Percentiles rank a stretch among this genome's conserved stretches.
Evolutionary conservation across 2,113 vertebrate species (phyloP).

Genomic region (Microtus pennsylvanicus): DNA sequence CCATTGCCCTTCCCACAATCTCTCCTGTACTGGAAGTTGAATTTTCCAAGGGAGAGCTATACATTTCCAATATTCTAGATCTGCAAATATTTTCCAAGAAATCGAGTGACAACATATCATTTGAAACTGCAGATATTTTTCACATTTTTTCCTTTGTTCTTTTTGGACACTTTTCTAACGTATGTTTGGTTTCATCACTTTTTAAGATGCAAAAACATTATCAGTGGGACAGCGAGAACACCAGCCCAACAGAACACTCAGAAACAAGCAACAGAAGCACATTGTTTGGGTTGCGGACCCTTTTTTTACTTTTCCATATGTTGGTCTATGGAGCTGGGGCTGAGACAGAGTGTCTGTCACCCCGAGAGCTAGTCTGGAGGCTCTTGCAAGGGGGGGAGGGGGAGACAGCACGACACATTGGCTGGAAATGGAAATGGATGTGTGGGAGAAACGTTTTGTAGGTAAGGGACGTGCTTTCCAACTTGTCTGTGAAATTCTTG

Average conservation of each 20-base stretch:
- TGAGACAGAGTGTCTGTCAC: slow-evolving; percentile 82
- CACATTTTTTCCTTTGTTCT: slow-evolving; percentile 76
- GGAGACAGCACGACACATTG: slow-evolving; percentile 69
- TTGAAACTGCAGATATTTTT: slow-evolving; percentile 77
- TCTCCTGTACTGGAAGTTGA: slow-evolving; percentile 80
- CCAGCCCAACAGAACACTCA: slow-evolving; percentile 72
- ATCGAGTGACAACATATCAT: slow-evolving; percentile 73
- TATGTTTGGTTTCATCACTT: slow-evolving; percentile 82
- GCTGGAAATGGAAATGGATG: slow-evolving; percentile 76
- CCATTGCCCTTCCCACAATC: slow-evolving; percentile 14
- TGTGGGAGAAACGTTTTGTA: slow-evolving; percentile 77
- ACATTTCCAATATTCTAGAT: slow-evolving; percentile 82
- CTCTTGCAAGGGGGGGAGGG: slow-evolving; percentile 49
- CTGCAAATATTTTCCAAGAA: slow-evolving; percentile 79
- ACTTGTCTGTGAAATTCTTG: slow-evolving; percentile 73
- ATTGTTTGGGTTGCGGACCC: slow-evolving; percentile 79
- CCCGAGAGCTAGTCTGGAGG: slow-evolving; percentile 78
- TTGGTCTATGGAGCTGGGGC: slow-evolving; percentile 78
- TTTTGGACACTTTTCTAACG: slow-evolving; percentile 77
- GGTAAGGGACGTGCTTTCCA: slow-evolving; percentile 78
- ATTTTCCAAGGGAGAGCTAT: slow-evolving; percentile 77
- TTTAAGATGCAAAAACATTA: slow-evolving; percentile 79
- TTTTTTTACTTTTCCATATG: slow-evolving; percentile 83
- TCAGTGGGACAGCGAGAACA: slow-evolving; percentile 78
- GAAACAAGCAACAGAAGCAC: slow-evolving; percentile 80